phyloP scores from a whole-genome alignment of 2,888 invertebrate genomes.

The Harpalus rubripes region DNA sequence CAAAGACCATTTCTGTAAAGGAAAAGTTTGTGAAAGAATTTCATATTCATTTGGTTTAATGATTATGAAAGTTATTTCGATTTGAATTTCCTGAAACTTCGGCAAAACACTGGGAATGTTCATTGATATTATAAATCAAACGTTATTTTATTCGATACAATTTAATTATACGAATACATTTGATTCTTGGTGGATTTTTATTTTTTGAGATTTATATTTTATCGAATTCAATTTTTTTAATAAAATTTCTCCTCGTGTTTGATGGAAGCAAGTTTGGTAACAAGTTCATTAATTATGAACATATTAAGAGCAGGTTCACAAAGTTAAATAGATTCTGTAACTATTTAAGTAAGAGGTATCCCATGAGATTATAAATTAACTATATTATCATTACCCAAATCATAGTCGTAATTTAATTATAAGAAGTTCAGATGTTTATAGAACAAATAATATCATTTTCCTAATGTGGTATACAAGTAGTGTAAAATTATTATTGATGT shows the following conservation, averaged over 20 bases:
- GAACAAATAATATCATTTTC: not conserved
- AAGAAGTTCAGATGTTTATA: conserved; percentile 2
- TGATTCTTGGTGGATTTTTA: not conserved
- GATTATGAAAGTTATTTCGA: conserved; percentile 13
- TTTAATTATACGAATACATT: conserved; percentile 2
- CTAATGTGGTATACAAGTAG: not conserved
- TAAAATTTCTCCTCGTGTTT: not conserved
- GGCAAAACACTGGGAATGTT: not conserved
- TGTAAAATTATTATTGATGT: not conserved
- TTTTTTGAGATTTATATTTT: not conserved
- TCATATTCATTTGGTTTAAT: not conserved
- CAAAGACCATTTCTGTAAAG: not conserved
- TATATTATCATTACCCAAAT: conserved; percentile 30
- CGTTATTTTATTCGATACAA: not conserved
- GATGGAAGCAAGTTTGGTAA: conserved; percentile 1
- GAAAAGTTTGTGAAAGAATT: not conserved
- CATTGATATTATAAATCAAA: not conserved
- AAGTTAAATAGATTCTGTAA: conserved; percentile 43
- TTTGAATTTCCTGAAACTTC: conserved; percentile 19
- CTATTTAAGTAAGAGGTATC: conserved; percentile 19
- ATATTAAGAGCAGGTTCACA: not conserved
- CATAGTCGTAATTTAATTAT: conserved; percentile 19
- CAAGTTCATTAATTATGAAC: conserved; percentile 15
- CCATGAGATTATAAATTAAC: conserved; percentile 24
- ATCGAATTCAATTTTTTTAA: not conserved